Evolutionary conservation across 2,113 vertebrate genomes (phyloP).

Genomic region (Hippolais icterina): DNA sequence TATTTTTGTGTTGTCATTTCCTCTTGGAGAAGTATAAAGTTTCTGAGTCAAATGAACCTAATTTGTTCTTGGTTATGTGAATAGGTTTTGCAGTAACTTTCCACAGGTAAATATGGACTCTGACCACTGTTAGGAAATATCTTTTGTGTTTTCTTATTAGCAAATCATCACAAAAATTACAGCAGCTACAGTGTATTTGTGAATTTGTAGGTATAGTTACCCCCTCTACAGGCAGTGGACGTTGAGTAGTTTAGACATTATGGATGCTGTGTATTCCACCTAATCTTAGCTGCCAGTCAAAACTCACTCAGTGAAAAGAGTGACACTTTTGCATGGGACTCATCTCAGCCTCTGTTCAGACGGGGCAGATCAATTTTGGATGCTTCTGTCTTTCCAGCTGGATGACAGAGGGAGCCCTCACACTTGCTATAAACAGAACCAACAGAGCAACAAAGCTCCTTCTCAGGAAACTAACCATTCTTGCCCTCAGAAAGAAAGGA

Average conservation of each 20-base stretch:
- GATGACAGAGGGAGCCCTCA: neutral
- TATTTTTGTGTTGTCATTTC: neutral
- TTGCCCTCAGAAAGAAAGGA: neutral
- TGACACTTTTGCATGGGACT: neutral
- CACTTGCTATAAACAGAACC: neutral
- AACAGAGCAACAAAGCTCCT: neutral
- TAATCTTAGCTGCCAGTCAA: neutral
- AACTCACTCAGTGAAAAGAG: neutral
- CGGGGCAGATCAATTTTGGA: neutral
- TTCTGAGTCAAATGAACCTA: neutral
- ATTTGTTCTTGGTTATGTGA: neutral
- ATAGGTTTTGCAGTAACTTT: neutral
- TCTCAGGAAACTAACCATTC: neutral
- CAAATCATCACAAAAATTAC: neutral
- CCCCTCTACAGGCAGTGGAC: neutral
- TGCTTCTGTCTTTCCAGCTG: neutral
- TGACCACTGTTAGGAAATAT: neutral
- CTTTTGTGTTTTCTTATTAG: neutral
- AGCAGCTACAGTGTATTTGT: neutral
- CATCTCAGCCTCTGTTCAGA: neutral
- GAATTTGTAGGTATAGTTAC: neutral
- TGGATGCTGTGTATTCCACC: neutral
- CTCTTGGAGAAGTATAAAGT: neutral
- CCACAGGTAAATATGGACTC: neutral
- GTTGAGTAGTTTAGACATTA: neutral